Evolutionary conservation across 2,113 vertebrate species (phyloP).

Genomic region (Fulica atra): DNA sequence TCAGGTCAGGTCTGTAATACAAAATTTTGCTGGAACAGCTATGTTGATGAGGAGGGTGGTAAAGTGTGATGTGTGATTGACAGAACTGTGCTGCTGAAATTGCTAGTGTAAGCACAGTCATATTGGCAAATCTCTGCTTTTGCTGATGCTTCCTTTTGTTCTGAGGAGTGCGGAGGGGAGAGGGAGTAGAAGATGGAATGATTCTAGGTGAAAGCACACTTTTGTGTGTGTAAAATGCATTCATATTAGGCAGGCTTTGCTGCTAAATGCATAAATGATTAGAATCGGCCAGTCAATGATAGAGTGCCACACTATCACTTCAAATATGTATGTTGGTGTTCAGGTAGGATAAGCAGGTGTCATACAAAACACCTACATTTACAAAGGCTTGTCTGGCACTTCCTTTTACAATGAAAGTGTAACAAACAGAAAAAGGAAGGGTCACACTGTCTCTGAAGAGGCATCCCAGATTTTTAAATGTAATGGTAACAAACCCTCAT

Average conservation of each 20-base stretch:
- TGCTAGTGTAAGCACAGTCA: not conserved
- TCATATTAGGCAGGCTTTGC: not conserved
- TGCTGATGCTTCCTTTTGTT: conserved; percentile 28
- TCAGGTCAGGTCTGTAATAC: conserved; percentile 20
- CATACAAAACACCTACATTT: not conserved
- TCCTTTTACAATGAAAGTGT: not conserved
- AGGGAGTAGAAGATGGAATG: not conserved
- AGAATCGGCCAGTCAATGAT: fast-evolving
- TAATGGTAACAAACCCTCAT: not conserved
- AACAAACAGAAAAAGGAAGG: not conserved
- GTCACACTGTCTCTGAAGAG: not conserved
- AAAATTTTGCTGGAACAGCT: conserved; percentile 55
- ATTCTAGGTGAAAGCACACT: not conserved
- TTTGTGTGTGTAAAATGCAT: not conserved
- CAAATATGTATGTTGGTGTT: not conserved
- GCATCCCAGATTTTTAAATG: not conserved
- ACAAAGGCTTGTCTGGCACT: not conserved
- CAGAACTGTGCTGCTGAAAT: conserved; percentile 39
- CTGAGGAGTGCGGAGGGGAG: not conserved
- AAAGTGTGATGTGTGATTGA: conserved; percentile 46
- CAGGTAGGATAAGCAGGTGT: not conserved
- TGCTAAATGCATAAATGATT: not conserved
- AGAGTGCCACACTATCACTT: not conserved
- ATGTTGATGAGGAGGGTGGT: conserved; percentile 28
- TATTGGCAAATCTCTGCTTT: not conserved